Evolutionary conservation across 2,113 vertebrate species (phyloP).

Genomic region (Uria lomvia): DNA sequence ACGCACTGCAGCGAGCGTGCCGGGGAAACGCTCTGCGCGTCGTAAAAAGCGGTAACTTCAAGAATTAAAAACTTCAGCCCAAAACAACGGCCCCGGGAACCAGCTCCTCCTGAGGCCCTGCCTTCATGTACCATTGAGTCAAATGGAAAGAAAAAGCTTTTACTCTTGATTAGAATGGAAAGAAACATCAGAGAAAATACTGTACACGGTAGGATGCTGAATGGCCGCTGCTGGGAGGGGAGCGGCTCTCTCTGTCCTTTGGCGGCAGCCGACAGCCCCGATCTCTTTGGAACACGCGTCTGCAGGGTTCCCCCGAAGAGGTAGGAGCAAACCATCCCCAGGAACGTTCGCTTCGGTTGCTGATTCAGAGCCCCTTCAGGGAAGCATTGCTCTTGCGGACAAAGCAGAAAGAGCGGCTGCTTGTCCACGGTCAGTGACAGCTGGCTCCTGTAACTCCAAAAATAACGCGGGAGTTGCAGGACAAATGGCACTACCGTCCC

Average conservation of each 20-base stretch:
- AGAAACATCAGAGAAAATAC: conserved; percentile 17
- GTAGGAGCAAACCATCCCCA: conserved; percentile 45
- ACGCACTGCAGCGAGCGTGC: neutral
- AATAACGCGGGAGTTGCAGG: fast-evolving
- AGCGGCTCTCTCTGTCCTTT: neutral
- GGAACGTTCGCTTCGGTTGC: neutral
- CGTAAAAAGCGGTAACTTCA: neutral
- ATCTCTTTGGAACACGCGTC: conserved; percentile 44
- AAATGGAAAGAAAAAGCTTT: neutral
- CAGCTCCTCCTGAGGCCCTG: conserved; percentile 49
- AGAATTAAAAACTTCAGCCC: conserved; percentile 32
- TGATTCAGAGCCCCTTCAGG: neutral
- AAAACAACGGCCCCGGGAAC: neutral
- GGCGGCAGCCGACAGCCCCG: conserved; percentile 20
- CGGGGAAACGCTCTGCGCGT: neutral
- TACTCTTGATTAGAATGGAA: conserved; percentile 11
- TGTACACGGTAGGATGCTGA: conserved; percentile 30
- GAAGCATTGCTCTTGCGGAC: neutral
- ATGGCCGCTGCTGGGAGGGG: neutral
- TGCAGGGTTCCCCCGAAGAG: conserved; percentile 40
- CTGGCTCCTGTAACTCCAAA: neutral
- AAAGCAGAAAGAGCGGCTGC: neutral
- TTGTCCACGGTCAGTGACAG: neutral
- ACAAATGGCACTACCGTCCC: neutral
- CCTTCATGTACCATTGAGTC: conserved; percentile 63